Evolutionary conservation across 2,113 vertebrate species (phyloP).

Genomic region (Mus pahari): DNA sequence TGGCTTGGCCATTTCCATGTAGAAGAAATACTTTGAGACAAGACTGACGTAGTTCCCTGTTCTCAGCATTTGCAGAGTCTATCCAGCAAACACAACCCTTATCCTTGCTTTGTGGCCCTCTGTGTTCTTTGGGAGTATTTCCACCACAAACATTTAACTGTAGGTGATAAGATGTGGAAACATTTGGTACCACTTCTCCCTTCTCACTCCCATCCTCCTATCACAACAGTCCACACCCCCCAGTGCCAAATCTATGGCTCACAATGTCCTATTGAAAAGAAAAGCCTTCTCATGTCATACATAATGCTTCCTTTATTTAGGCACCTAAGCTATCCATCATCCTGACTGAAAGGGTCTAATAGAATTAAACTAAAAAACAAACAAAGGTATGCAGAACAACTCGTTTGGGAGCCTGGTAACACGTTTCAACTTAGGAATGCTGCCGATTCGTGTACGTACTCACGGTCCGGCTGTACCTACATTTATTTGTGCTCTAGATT

Average conservation of each 20-base stretch:
- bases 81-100: background rate
- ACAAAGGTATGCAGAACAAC: background rate
- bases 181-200: background rate
- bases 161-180: conserved; percentile 54
- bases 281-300: background rate
- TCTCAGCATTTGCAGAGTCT: background rate
- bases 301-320: conserved; percentile 3
- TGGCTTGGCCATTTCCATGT: background rate
- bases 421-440: background rate
- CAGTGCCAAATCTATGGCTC: background rate
- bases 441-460: background rate
- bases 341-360: background rate
- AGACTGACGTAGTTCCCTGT: background rate
- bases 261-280: background rate
- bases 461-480: conserved; percentile 84
- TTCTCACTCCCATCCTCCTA: background rate
- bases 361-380: background rate
- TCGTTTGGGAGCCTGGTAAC: background rate
- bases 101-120: background rate
- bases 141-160: conserved; percentile 44
- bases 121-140: conserved; percentile 58
- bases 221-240: background rate
- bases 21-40: background rate
- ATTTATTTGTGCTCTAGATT: conserved; percentile 88
- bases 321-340: background rate